These are phyloP conservation scores for Salpingus planirostris DNA, from an alignment of 2,888 invertebrate species.

Conservation along the genomic window DNA sequence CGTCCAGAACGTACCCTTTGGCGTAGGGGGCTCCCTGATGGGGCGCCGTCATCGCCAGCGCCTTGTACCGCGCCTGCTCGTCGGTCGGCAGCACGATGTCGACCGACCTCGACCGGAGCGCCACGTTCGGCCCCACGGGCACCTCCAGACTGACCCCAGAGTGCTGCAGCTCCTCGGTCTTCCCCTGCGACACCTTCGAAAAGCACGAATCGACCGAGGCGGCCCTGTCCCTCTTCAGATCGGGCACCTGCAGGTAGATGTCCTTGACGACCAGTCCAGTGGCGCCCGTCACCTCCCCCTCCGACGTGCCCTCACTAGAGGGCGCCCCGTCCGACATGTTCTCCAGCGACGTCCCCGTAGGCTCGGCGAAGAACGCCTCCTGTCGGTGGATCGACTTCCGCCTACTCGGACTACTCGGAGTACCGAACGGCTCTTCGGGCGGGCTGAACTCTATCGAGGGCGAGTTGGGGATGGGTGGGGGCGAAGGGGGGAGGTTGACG, in stretches of 20 bases:
- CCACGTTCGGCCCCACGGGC: conserved; percentile 55
- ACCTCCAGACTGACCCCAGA: conserved; percentile 57
- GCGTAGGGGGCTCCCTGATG: conserved; percentile 22
- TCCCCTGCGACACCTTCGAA: conserved; percentile 63
- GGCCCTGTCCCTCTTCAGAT: conserved; percentile 73
- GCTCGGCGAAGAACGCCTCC: conserved; percentile 72
- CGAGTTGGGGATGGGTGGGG: conserved; percentile 39
- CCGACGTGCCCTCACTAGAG: conserved; percentile 41
- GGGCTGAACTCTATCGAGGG: conserved; percentile 43
- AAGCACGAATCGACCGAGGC: conserved; percentile 85
- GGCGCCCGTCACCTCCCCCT: conserved; percentile 32
- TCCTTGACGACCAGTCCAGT: conserved; percentile 37
- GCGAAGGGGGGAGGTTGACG: conserved; percentile 52
- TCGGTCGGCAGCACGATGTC: conserved; percentile 83
- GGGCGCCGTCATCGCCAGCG: conserved; percentile 56
- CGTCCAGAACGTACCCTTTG: conserved; percentile 26
- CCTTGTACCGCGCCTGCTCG: conserved; percentile 76
- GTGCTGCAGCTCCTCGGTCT: conserved; percentile 61
- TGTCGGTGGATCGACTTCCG: conserved; percentile 72
- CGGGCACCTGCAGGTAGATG: conserved; percentile 58
- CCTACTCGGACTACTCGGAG: conserved; percentile 39
- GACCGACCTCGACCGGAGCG: conserved; percentile 70
- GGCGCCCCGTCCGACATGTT: conserved; percentile 51
- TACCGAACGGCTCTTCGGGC: conserved; percentile 48
- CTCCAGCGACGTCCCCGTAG: conserved; percentile 61